phyloP scores from a whole-genome alignment of 2,113 vertebrate species.

The Callipepla squamata region DNA sequence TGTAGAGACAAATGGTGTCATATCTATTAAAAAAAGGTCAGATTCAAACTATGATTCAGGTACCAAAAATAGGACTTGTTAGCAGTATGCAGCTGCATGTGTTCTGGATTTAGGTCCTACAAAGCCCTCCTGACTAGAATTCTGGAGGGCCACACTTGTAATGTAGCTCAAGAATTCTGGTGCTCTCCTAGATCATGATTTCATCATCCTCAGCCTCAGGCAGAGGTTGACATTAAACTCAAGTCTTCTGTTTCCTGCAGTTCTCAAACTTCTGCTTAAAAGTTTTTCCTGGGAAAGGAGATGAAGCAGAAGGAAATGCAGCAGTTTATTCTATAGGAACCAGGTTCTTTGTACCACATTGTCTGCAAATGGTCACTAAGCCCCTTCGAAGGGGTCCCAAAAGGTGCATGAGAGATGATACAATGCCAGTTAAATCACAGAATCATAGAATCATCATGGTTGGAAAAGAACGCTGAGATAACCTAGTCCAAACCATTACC shows the following conservation, averaged over 20 bases:
- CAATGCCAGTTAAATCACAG: background rate
- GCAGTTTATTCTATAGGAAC: background rate
- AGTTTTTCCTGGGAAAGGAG: background rate
- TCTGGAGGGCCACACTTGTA: background rate
- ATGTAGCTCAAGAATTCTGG: background rate
- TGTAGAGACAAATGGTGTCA: background rate
- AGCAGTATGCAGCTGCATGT: background rate
- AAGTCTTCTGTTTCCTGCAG: background rate
- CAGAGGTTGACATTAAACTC: background rate
- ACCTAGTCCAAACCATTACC: too few species aligned
- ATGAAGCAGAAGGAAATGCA: background rate
- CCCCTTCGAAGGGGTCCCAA: background rate
- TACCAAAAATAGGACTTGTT: background rate
- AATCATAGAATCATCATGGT: too few species aligned
- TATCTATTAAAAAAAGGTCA: conserved; percentile 49
- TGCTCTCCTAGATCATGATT: background rate
- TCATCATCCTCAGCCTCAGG: background rate
- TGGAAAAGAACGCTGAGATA: too few species aligned
- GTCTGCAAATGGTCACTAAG: background rate
- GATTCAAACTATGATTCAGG: background rate
- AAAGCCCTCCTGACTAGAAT: background rate
- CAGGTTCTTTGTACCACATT: background rate
- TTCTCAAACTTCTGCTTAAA: background rate
- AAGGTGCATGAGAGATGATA: background rate
- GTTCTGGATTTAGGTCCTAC: background rate